Conservation (phyloP, 1,140 invertebrate species). For the Cotesia chilonis region DNA sequence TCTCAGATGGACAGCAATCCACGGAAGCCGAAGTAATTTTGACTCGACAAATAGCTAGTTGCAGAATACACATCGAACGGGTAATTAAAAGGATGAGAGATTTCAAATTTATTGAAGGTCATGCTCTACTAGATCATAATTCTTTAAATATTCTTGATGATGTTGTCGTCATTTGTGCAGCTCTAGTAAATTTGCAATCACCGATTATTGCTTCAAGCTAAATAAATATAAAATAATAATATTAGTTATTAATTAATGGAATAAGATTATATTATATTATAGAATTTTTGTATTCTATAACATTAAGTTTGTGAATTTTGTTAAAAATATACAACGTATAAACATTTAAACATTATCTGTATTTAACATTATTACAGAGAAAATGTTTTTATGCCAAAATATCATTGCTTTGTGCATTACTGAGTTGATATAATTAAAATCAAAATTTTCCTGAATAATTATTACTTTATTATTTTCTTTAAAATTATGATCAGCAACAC, state of each 20-base stretch:
- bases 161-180: conserved; percentile 42
- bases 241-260: neutral
- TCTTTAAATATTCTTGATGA: conserved; percentile 39
- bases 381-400: conserved; percentile 29
- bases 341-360: neutral
- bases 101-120: conserved; percentile 46
- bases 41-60: conserved; percentile 52
- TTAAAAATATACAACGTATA: neutral
- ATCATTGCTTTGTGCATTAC: conserved; percentile 18
- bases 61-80: conserved; percentile 56
- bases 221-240: neutral
- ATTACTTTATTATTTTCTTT: conserved; percentile 40
- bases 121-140: conserved; percentile 38
- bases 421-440: conserved; percentile 30
- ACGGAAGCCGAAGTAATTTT: conserved; percentile 44
- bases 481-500: conserved; percentile 43
- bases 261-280: too few relatives aligned
- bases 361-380: neutral
- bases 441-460: conserved; percentile 36
- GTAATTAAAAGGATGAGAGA: conserved; percentile 52
- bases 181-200: conserved; percentile 46
- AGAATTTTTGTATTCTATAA: too few relatives aligned
- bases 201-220: conserved; percentile 33
- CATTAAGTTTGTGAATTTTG: too few relatives aligned
- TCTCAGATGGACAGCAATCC: conserved; percentile 24